Evolutionary conservation across 2,113 vertebrate species (phyloP).

Genomic region (Mirza zaza): DNA sequence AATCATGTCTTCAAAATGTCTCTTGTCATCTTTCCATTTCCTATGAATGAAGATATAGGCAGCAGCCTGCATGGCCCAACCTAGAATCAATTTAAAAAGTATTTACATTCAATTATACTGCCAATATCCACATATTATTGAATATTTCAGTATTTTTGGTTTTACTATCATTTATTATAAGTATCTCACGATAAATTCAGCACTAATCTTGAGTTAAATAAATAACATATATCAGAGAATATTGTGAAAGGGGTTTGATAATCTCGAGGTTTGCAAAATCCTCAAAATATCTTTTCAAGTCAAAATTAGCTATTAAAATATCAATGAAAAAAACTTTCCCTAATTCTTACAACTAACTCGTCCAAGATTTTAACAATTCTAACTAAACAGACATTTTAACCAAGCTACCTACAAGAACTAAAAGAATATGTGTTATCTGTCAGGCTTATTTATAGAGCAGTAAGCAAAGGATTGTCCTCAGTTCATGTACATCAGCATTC

Average conservation of each 20-base stretch:
- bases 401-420: neutral
- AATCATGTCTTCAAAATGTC: conserved; percentile 94
- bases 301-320: conserved; percentile 46
- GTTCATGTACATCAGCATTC: neutral
- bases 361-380: conserved; percentile 17
- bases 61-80: conserved; percentile 99
- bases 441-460: neutral
- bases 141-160: neutral
- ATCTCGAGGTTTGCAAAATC: neutral
- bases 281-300: conserved; percentile 32
- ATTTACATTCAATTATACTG: conserved; percentile 61
- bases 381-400: neutral
- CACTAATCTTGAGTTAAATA: conserved; percentile 14
- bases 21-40: conserved; percentile 95
- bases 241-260: conserved; percentile 24
- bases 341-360: neutral
- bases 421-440: neutral
- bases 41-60: conserved; percentile 96
- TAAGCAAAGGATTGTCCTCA: neutral
- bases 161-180: conserved; percentile 42
- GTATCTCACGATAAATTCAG: neutral
- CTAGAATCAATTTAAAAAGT: conserved; percentile 81
- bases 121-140: neutral
- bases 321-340: neutral
- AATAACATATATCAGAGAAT: neutral